phyloP scores from a whole-genome alignment of 2,113 vertebrate genomes.

The Nyctibius bracteatus region DNA sequence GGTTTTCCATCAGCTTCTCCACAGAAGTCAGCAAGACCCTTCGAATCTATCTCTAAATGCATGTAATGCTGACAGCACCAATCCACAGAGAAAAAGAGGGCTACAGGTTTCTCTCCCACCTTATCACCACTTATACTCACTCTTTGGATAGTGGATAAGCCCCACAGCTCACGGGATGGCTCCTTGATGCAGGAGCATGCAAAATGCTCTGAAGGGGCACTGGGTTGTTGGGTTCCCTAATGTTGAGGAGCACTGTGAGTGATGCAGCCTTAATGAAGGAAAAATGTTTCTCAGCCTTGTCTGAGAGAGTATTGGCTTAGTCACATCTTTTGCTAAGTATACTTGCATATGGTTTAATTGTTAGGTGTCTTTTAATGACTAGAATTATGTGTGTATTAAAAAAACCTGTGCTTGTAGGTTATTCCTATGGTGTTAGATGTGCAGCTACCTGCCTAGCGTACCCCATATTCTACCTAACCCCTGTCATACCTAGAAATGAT shows the following conservation, averaged over 20 bases:
- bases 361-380: background rate
- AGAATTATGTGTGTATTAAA: background rate
- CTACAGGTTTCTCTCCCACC: background rate
- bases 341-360: background rate
- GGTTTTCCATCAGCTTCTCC: background rate
- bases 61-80: background rate
- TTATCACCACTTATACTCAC: background rate
- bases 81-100: background rate
- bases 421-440: background rate
- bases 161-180: background rate
- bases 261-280: background rate
- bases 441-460: background rate
- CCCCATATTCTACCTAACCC: rapidly evolving
- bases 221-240: background rate
- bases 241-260: background rate
- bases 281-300: background rate
- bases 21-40: background rate
- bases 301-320: background rate
- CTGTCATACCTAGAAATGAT: background rate
- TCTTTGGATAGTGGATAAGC: background rate
- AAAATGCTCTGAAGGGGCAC: background rate
- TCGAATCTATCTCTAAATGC: background rate
- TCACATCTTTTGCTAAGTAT: background rate
- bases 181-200: background rate
- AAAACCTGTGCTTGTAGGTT: background rate